Base-by-base conservation (phyloP, 1,140 invertebrate species). In the Lepidurus couesii region DNA sequence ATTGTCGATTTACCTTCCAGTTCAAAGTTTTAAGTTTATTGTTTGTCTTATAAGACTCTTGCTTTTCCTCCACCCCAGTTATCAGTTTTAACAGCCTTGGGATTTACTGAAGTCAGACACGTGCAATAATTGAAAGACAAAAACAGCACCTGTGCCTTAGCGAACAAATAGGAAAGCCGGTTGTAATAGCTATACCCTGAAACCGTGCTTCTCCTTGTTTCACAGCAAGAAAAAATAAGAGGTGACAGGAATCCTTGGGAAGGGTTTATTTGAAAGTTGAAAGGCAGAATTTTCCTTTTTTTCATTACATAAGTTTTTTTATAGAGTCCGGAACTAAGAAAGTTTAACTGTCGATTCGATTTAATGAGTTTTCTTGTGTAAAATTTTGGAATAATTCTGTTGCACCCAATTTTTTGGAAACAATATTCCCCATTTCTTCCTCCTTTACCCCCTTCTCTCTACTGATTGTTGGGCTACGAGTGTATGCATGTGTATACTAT, bases 391-490 rank as follows among this genome's bases (percentile, higher is more conserved):
- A 65, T 65, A 65, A 21, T 21, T 13, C 21, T 65, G 13, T 65
- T 65, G 16, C 53, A 21, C 16, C 53, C 53, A 65, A 9, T 65
- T 9, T 65, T 65, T 65, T 13, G 53, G 21, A 13, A 65, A 65
- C 16, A 65, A 75, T 42, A 75, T 13, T 75, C 34, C 42, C 34
- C 34, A 24, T 75, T 24, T 75, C 34, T 75, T 42, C 74, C 74
- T 75, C 45, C 26, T 42, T 42, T 76, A 26, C 45, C 47, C n/a
- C 45, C 26, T 44, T 21, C 13, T 44, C 74, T 75, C 5, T 3
- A 47, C 16, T 76, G 75, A 47, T 44, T 76, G 75, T 76, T 76
- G 44, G 75, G 44, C 44, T 43, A 47, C 24, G 34, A 26, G 34
- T 76, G 75, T 16, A 26, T 47, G 34, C 13, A 42, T 26, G 34